A percentile compares a stretch with the other conserved stretches of the same genome.
phyloP scores from a whole-genome alignment of 2,888 invertebrate genomes.

The Malthinus seriepunctatus region DNA sequence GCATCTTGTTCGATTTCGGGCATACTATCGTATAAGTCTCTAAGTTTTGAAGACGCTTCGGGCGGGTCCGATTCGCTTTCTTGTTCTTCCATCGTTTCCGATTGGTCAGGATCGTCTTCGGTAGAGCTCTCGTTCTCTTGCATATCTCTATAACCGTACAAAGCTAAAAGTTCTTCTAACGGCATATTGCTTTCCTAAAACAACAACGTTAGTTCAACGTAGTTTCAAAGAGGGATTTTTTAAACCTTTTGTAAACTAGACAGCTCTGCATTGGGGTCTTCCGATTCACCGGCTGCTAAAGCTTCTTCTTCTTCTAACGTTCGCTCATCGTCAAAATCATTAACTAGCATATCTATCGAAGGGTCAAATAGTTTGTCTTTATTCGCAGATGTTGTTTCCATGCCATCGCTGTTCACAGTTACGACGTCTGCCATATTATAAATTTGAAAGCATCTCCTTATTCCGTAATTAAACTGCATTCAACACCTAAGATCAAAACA shows the following conservation, averaged over 20 bases:
- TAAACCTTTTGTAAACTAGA: slow-evolving; percentile 79
- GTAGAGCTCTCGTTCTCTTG: slow-evolving; percentile 51
- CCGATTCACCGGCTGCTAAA: slow-evolving; percentile 80
- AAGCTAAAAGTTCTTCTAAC: slow-evolving; percentile 85
- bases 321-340: slow-evolving; percentile 97
- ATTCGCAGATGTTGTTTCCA: slow-evolving; percentile 48
- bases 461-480: slow-evolving; percentile 7
- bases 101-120: slow-evolving; percentile 53
- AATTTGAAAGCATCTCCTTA: slow-evolving; percentile 30
- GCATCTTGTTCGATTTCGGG: slow-evolving; percentile 53
- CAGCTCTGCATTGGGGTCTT: slow-evolving; percentile 86
- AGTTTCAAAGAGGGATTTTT: too few species aligned
- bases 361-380: slow-evolving; percentile 81
- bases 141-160: slow-evolving; percentile 72
- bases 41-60: slow-evolving; percentile 58
- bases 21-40: slow-evolving; percentile 59
- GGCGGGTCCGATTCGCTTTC: slow-evolving; percentile 48
- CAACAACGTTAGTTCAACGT: background rate
- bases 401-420: slow-evolving; percentile 48
- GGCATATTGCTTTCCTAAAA: slow-evolving; percentile 92
- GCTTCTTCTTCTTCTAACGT: slow-evolving; percentile 98
- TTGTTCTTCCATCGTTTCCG: slow-evolving; percentile 57
- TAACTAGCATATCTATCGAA: slow-evolving; percentile 93
- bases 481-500: slow-evolving; percentile 4
- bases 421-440: slow-evolving; percentile 51